phyloP scores from a whole-genome alignment of 2,797 vertebrate species.

The Pantherophis alleghaniensis region DNA sequence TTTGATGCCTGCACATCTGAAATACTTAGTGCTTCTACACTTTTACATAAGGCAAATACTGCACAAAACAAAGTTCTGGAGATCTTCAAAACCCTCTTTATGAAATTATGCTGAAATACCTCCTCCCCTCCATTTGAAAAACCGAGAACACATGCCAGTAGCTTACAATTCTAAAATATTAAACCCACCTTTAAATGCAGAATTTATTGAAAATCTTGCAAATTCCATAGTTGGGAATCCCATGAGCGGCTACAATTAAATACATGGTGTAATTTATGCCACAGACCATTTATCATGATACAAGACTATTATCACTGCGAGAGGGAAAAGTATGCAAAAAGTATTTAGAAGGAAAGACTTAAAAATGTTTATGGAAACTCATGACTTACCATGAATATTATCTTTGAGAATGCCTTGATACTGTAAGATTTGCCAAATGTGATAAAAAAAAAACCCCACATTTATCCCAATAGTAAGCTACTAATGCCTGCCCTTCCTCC shows the following conservation, averaged over 20 bases:
- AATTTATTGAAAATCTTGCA: not conserved
- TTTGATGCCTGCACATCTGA: not conserved
- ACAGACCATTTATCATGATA: not conserved
- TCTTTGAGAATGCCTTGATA: not conserved
- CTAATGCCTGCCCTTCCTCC: not conserved
- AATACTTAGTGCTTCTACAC: not conserved
- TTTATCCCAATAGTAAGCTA: not conserved
- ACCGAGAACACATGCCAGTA: too few species aligned
- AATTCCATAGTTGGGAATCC: not conserved
- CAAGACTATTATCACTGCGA: not conserved
- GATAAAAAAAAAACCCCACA: not conserved
- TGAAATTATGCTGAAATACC: not conserved
- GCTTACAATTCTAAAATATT: not conserved
- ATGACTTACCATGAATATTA: not conserved
- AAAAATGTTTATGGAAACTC: not conserved
- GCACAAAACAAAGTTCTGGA: not conserved
- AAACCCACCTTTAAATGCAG: not conserved
- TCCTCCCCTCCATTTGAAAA: not conserved
- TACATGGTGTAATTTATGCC: not conserved
- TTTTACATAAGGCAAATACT: not conserved
- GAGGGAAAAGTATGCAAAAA: not conserved
- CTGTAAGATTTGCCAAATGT: not conserved
- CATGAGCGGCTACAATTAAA: not conserved
- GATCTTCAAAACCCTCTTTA: not conserved
- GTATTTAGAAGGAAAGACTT: not conserved